These are phyloP conservation scores for Telmatochromis sp. DNA, from an alignment of 2,113 vertebrate genomes.

Conservation along the genomic window DNA sequence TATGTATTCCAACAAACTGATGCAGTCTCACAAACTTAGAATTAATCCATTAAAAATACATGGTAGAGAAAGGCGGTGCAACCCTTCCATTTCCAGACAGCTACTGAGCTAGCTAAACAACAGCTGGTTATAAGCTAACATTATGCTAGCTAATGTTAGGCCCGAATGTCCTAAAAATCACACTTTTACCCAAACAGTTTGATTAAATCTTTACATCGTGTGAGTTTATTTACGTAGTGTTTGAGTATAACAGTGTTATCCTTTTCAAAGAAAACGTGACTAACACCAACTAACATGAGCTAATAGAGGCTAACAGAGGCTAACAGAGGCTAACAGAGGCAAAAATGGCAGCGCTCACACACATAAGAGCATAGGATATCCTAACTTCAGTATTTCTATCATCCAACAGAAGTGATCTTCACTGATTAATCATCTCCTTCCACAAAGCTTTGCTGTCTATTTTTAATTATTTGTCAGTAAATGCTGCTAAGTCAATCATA, in stretches of 20 bases:
- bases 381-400: rapidly evolving
- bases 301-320: not conserved
- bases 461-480: not conserved
- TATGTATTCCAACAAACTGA: not conserved
- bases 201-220: rapidly evolving
- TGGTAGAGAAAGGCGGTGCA: not conserved
- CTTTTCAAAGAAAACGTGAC: not conserved
- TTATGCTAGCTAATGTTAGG: not conserved
- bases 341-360: not conserved
- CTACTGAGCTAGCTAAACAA: rapidly evolving
- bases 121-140: not conserved
- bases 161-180: not conserved
- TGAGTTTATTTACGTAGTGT: not conserved
- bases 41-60: not conserved
- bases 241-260: not conserved
- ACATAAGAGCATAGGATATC: rapidly evolving
- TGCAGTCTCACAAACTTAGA: not conserved
- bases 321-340: rapidly evolving
- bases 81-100: not conserved
- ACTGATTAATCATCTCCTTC: not conserved
- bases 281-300: not conserved
- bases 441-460: not conserved
- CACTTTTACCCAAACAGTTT: not conserved
- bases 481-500: not conserved
- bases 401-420: not conserved